Base-by-base conservation (phyloP, 2,888 invertebrate genomes). In the Blastobasis adustella region DNA sequence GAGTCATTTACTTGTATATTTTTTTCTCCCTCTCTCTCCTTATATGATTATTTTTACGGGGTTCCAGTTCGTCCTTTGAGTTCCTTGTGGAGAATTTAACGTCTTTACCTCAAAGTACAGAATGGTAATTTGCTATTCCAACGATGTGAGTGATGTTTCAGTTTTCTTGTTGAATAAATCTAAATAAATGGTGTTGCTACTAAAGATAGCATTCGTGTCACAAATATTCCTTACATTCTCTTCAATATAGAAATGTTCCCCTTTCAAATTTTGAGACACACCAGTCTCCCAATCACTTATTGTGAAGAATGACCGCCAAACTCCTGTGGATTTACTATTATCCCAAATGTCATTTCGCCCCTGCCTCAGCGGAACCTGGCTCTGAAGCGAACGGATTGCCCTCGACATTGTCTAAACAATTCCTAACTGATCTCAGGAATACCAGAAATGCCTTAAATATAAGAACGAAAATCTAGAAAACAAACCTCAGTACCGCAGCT, bases 341-440 rank as follows among this genome's bases (percentile, higher is more conserved):
- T 81, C 76, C 79, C 69, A 67, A 82, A 84, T 79, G 84, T 80
- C 82, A 85, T 83, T 84, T 82, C 79, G 79, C 76, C 87, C 87
- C 79, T 79, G 80, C 76, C 77, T 75, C 70, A 77, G 75, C 76
- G 76, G 78, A 79, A 83, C 79, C 84, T 87, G 83, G 69, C 72
- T 79, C 75, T 80, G 81, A 82, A 79, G 71, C 73, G 74, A 76
- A 80, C 79, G 82, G 80, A 86, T 82, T 84, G 82, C 78, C 71
- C 65, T 71, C 73, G 71, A 79, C 77, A 80, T 80, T 82, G 80
- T 84, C 82, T 84, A 81, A 84, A 79, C 79, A 80, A 82, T 80
- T 77, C 77, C 76, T 72, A 81, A 82, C 73, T 79, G 76, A 81
- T 79, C 73, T 64, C 62, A 58, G 56, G 59, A 65, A 69, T 56